phyloP scores from a whole-genome alignment of 1,140 invertebrate species.

The Lepidurus packardi region DNA sequence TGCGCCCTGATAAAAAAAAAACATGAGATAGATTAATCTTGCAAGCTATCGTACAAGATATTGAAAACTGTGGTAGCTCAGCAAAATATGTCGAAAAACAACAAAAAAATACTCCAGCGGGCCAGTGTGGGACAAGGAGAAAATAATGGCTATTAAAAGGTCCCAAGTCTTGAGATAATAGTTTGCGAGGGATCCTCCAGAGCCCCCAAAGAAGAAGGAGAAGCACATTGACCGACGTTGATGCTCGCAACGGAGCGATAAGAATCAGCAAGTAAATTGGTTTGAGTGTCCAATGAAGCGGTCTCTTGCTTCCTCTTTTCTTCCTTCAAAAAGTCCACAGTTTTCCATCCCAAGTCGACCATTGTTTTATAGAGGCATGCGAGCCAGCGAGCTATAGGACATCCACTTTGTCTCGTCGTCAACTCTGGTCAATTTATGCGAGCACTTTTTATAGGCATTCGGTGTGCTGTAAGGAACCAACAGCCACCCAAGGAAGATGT shows the following conservation, averaged over 20 bases:
- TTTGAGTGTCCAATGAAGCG: slow-evolving; percentile 10
- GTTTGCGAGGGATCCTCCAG: not conserved
- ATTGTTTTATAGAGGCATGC: not conserved
- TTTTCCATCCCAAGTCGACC: not conserved
- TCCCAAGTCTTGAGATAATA: not conserved
- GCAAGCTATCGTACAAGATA: not conserved
- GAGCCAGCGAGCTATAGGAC: not conserved
- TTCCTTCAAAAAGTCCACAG: not conserved
- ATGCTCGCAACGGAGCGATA: slow-evolving; percentile 4
- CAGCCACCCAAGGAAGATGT: not conserved
- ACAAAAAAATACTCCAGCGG: not conserved
- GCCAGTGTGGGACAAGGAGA: not conserved
- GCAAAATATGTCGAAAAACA: not conserved
- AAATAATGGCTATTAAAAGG: slow-evolving; percentile 20
- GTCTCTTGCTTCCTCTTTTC: not conserved
- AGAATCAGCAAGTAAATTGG: slow-evolving; percentile 15
- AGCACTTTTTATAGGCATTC: not conserved
- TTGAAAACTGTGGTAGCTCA: not conserved
- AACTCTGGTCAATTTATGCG: slow-evolving; percentile 5
- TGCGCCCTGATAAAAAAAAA: no score
- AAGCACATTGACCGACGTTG: not conserved
- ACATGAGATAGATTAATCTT: not conserved
- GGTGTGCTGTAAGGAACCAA: not conserved
- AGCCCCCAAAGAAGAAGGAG: not conserved
- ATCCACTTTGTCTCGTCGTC: slow-evolving; percentile 21